These are phyloP conservation scores for Heliothis virescens DNA, from an alignment of 1,140 invertebrate genomes.

Conservation along the genomic window DNA sequence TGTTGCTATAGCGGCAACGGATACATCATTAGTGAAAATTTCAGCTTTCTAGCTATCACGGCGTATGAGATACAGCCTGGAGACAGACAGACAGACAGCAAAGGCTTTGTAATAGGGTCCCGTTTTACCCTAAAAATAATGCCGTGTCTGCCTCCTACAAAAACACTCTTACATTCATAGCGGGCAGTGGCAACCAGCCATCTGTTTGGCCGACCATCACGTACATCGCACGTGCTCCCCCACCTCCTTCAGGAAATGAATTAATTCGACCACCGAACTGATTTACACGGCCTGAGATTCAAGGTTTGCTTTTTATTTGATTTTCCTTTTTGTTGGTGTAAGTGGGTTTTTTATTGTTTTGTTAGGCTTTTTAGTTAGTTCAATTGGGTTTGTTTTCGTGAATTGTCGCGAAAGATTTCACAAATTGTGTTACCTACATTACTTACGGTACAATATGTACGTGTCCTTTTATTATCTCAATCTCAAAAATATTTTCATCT, in stretches of 20 bases:
- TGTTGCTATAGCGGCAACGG: too few relatives aligned
- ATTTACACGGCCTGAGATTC: conserved; percentile 67
- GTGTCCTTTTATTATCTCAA: too few relatives aligned
- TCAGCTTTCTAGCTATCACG: too few relatives aligned
- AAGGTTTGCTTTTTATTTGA: conserved; percentile 58
- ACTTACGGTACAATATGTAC: not conserved
- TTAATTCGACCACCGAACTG: conserved; percentile 63
- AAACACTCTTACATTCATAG: conserved; percentile 40
- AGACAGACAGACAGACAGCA: too few relatives aligned
- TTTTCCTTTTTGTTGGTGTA: conserved; percentile 56
- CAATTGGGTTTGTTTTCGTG: conserved; percentile 31
- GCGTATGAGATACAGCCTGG: too few relatives aligned
- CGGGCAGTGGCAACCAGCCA: conserved; percentile 7
- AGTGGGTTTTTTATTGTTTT: conserved; percentile 43
- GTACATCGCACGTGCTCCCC: conserved; percentile 55
- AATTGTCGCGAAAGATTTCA: conserved; percentile 22
- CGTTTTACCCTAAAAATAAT: not conserved
- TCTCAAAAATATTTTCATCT: too few relatives aligned
- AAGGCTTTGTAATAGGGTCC: too few relatives aligned
- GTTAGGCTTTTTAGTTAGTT: conserved; percentile 26
- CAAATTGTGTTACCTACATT: not conserved
- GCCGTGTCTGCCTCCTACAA: not conserved
- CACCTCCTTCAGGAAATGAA: conserved; percentile 61
- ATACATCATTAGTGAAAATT: too few relatives aligned
- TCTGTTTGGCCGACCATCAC: conserved; percentile 48